Percentiles rank a stretch among this genome's conserved stretches.
These are phyloP conservation scores for Gerris buenoi DNA, from an alignment of 1,140 invertebrate genomes.

Conservation along the genomic window DNA sequence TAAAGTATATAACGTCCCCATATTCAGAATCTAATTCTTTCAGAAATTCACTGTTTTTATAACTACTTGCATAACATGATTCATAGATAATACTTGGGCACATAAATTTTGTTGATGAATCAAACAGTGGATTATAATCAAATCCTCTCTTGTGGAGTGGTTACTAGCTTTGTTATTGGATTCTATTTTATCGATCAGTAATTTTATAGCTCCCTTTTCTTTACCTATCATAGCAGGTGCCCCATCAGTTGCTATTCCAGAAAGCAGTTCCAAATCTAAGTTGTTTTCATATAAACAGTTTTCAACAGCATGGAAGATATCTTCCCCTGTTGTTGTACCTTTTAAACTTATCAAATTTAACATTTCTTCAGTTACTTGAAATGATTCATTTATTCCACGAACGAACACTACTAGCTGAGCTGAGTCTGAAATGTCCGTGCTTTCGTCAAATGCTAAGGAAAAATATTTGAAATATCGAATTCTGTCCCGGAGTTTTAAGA, in stretches of 20 bases:
- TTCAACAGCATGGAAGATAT: slow-evolving; percentile 23
- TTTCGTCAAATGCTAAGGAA: slow-evolving; percentile 27
- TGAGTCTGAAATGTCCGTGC: slow-evolving; percentile 25
- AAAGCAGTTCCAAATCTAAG: slow-evolving; percentile 18
- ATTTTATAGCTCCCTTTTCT: slow-evolving; percentile 22
- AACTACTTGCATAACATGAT: slow-evolving; percentile 25
- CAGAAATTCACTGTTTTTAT: slow-evolving; percentile 26
- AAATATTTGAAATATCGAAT: slow-evolving; percentile 23
- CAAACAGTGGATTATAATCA: slow-evolving; percentile 24
- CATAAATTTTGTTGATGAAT: slow-evolving; percentile 27
- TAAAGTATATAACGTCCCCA: slow-evolving; percentile 17
- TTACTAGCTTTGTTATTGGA: background rate
- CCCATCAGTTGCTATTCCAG: slow-evolving; percentile 26
- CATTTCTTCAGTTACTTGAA: slow-evolving; percentile 27
- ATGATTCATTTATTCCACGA: slow-evolving; percentile 22
- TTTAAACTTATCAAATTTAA: slow-evolving; percentile 21
- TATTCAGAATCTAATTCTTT: slow-evolving; percentile 24
- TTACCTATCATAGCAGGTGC: slow-evolving; percentile 25
- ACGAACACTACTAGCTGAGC: slow-evolving; percentile 26
- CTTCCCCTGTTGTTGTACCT: slow-evolving; percentile 22
- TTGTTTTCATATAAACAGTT: slow-evolving; percentile 16
- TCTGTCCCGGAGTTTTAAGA: slow-evolving; percentile 19
- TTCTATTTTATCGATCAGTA: slow-evolving; percentile 19
- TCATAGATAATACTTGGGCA: slow-evolving; percentile 20
- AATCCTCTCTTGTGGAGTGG: slow-evolving; percentile 9